Evolutionary conservation across 1,140 invertebrate species (phyloP), one percentile per base, ranked within the genome.

Genomic region (Propsilocerus akamusi): DNA sequence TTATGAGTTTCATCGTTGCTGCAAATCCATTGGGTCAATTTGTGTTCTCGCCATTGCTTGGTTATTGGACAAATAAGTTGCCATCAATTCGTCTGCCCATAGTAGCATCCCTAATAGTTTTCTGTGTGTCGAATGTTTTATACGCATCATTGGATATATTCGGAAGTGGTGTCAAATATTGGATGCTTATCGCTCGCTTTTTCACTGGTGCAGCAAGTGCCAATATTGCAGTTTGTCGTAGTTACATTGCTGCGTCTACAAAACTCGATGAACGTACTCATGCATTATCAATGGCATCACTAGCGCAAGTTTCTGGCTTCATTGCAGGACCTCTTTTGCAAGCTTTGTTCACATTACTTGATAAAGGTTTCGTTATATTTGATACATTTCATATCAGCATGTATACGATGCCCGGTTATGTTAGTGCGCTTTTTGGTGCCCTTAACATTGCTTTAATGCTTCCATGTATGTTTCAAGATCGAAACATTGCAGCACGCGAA

Each of bases 1-100:
- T 85, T 58, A 78, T 91, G 69, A 86, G 88, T 22, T 79, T 81
- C 58, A 78, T 89, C 11, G 83, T 93, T 14, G 88, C 86, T 11
- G 81, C 84, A 10, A 90, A 90, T 69, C 89, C 88, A 26, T 68
- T 93, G 24, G 88, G 82, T 4, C 88, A 93, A 71, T 81, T 93
- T 74, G 61, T 90, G 26, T 86, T 87, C 56, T 91, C 88, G 4
- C 88, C 88, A 10, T 61, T 92, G 51, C 73, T 91, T 50, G 90
- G 90, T n/a, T 81, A 77, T 72, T 88, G 86, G 84, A 78, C 80
- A 22, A 91, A 90, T 65, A 77, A 73, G 56, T 62, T 78, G 4
- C 75, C 75, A 22, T 77, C 75, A 2, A 78, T 81, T 26, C 73
- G 86, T 47, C 56, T 80, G 34, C 86, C 87, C 1, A 65, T 91